A percentile compares a stretch with the other conserved stretches of the same genome.
Evolutionary conservation across 2,888 invertebrate species (phyloP).

Genomic region (Monopis laevigella): DNA sequence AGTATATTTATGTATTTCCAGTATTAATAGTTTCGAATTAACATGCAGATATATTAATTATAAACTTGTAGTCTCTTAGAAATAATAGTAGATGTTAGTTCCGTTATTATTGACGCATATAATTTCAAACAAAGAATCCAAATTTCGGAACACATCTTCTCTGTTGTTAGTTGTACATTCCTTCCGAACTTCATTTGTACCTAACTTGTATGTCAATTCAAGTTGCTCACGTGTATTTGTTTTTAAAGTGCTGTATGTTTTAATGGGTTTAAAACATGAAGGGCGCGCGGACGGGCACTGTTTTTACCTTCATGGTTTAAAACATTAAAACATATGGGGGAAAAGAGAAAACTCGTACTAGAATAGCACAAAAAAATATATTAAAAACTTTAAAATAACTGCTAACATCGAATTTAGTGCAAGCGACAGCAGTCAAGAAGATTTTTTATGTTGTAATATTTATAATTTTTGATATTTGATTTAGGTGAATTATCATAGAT

Average conservation of each 20-base stretch:
- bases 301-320: too few species aligned
- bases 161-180: too few species aligned
- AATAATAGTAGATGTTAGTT: too few species aligned
- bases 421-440: background rate
- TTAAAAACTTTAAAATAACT: background rate
- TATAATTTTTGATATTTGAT: background rate
- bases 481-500: background rate
- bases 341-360: background rate
- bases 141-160: too few species aligned
- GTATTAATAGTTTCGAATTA: too few species aligned
- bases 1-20: too few species aligned
- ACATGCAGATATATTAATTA: too few species aligned
- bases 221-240: background rate
- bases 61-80: background rate
- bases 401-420: background rate
- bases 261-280: background rate
- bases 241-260: background rate
- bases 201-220: background rate
- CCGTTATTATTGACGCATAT: too few species aligned
- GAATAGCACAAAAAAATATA: background rate
- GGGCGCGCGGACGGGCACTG: too few species aligned
- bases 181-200: constrained; percentile 1
- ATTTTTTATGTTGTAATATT: background rate
- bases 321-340: background rate
- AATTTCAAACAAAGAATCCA: too few species aligned